Evolutionary conservation across 2,797 vertebrate species (phyloP), one percentile per base, ranked within the genome.

Genomic region (Enteromius trimaculatus): DNA sequence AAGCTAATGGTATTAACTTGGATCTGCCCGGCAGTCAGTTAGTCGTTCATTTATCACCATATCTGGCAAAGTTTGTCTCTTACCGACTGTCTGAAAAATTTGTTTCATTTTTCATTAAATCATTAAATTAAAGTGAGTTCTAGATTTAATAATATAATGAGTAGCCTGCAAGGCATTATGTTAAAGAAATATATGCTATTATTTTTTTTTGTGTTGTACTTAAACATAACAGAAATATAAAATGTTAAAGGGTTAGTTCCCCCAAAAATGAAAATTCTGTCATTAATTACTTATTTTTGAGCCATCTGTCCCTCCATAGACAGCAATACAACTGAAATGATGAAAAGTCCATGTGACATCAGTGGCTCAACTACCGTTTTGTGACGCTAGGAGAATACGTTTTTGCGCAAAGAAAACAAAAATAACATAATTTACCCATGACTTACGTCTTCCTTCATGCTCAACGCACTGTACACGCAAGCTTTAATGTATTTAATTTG

Each of bases 21-120:
- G 23, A 81, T 86, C 74, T 80, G 71, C 83, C 29, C 14, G 47
- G 34, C 80, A 86, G 77, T 85, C 80, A 79, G 66, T 82, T 72
- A 71, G 69, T 62, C 42, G 10, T 77, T 84, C 6, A 71, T 62
- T 76, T 64, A 47, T 64, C 23, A 64, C 37, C 16, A n/a, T 44
- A 44, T 19, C 39, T 44, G 58, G 51, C 51, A 58, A 1, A 39
- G 34, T 39, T 39, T 23, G 13, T 26, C 34, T 58, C 6, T 13
- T 58, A 21, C 37, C 44, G 26, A 64, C 4, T 65, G 10, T 81
- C 58, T 37, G 6, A 31, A 17, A 47, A 47, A 47, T 53, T 4
- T 4, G 5, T n/a, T 11, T 2, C 1, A 9, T 39, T 65, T 47
- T 47, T 74, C 21, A 19, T 81, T 14, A 9, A 21, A 39, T 71